phyloP scores from a whole-genome alignment of 2,797 vertebrate genomes.

The Protosalanx chinensis region DNA sequence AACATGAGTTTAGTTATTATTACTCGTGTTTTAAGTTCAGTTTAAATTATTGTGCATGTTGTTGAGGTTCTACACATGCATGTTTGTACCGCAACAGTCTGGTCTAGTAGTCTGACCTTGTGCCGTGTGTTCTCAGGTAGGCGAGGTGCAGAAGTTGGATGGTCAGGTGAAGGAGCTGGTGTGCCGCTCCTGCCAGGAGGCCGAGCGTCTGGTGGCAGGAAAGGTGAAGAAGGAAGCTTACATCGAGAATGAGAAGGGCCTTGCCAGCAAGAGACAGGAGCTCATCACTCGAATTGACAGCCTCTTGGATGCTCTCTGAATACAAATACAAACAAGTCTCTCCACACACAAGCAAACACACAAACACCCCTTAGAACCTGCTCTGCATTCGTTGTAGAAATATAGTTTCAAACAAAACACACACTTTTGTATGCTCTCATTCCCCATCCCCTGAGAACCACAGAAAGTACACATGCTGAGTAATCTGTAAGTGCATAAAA shows the following conservation, averaged over 20 bases:
- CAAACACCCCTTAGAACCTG: conserved; percentile 10
- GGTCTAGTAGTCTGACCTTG: neutral
- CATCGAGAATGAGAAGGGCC: conserved; percentile 89
- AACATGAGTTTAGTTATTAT: no score
- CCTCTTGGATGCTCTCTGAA: conserved; percentile 90
- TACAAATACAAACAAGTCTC: conserved; percentile 5
- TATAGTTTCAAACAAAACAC: conserved; percentile 1
- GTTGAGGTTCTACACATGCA: neutral
- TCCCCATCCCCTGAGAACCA: conserved; percentile 28
- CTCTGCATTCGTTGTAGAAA: conserved; percentile 20
- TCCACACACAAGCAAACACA: neutral
- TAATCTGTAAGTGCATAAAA: conserved; percentile 57
- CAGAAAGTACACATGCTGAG: conserved; percentile 40
- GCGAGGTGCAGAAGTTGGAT: conserved; percentile 94
- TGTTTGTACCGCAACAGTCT: no score
- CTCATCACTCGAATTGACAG: conserved; percentile 91
- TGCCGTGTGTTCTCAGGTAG: conserved; percentile 73
- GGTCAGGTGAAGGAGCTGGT: conserved; percentile 92
- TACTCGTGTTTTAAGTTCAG: neutral
- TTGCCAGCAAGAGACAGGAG: conserved; percentile 88
- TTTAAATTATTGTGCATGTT: neutral
- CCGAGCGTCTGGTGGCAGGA: conserved; percentile 90
- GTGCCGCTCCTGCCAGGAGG: conserved; percentile 87
- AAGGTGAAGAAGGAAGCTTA: conserved; percentile 97
- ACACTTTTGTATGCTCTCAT: conserved; percentile 1